Evolutionary conservation across 1,140 invertebrate genomes (phyloP), one percentile per base, ranked within the genome.

Genomic region (Lepidurus couesii): DNA sequence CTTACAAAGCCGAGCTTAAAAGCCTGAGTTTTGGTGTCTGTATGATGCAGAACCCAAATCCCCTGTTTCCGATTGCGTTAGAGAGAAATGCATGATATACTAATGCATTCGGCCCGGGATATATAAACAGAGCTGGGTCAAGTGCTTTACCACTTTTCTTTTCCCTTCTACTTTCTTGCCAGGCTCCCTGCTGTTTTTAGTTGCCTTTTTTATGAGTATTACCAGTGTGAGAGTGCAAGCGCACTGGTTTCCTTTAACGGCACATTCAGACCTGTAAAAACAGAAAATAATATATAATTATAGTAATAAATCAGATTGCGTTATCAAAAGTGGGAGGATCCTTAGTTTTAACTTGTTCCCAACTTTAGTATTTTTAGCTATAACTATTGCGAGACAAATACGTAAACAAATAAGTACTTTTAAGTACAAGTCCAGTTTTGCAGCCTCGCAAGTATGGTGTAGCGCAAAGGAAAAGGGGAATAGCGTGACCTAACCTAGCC

Each of bases 121-220:
- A 9, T 53, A 80, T 21, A 80, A 80, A 43, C 80, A 80, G 13
- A 76, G 80, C 26, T 80, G 80, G 11, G 75, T 77, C 75, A 81
- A 80, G 81, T 81, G 80, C 76, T 80, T 42, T 45, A 24, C 76
- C 65, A 77, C 79, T 79, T 76, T 78, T 77, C 77, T 73, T 80
- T 76, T 78, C 65, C 78, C 26, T 47, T 77, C 44, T 77, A 42
- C 78, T 75, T 26, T 24, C 34, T 77, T 74, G 26, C 16, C 45
- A 44, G 53, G 16, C 53, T 65, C 53, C 53, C 53, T 7, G 6
- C 53, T n/a, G 53, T 65, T 65, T 65, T 13, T 65, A 7, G 16
- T 65, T 21, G 6, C 53, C 53, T 65, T 65, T 13, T 65, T 65
- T 65, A 47, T 47, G 1, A 16, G 53, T 1, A n/a, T 65, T 65